phyloP scores from a whole-genome alignment of 2,888 invertebrate species.

The Cantharis flavilabris region DNA sequence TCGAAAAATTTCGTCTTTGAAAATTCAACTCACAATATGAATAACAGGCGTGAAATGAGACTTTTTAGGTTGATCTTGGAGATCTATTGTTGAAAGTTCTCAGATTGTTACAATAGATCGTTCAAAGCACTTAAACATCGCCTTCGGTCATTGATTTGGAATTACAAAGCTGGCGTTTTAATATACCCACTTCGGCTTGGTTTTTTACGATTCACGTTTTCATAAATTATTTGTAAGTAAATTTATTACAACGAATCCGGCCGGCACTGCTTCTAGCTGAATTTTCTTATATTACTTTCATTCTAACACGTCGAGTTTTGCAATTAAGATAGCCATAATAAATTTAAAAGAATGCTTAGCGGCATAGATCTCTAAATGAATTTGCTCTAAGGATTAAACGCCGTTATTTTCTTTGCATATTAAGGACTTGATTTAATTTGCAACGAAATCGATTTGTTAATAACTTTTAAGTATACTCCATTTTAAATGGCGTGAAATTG shows the following conservation, averaged over 20 bases:
- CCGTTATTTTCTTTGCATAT: background rate
- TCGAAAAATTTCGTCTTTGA: constrained; percentile 31
- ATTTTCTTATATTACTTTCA: constrained; percentile 12
- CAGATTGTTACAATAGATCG: constrained; percentile 32
- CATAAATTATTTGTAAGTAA: constrained; percentile 23
- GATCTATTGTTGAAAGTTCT: constrained; percentile 33
- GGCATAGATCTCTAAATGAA: background rate
- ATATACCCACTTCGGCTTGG: constrained; percentile 14
- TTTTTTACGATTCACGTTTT: constrained; percentile 25
- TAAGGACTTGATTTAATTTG: background rate
- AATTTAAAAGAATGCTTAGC: constrained; percentile 24
- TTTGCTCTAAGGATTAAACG: background rate
- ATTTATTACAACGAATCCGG: constrained; percentile 16
- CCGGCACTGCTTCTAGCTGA: constrained; percentile 10
- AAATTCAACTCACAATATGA: constrained; percentile 45
- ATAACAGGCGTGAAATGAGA: constrained; percentile 53
- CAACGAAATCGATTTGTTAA: background rate
- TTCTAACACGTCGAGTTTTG: constrained; percentile 20
- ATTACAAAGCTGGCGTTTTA: constrained; percentile 27
- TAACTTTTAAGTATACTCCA: background rate
- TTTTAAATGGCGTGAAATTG: background rate
- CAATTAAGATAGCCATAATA: constrained; percentile 33
- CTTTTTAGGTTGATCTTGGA: constrained; percentile 39
- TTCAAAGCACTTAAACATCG: constrained; percentile 31
- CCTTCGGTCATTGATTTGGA: constrained; percentile 30